phyloP scores from a whole-genome alignment of 2,113 vertebrate species.

The Dicerorhinus sumatrensis region DNA sequence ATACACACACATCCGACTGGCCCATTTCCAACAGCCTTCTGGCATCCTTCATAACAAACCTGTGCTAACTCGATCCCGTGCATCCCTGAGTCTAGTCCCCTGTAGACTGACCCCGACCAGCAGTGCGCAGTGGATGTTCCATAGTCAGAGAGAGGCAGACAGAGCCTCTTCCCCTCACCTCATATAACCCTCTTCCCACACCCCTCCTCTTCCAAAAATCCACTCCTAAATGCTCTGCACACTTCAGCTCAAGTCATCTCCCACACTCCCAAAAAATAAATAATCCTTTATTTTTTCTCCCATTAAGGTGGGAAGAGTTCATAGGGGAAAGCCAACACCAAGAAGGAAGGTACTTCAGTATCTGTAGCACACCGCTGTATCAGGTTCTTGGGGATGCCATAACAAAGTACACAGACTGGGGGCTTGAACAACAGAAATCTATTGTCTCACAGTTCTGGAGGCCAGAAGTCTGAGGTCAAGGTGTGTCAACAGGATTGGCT shows the following conservation, averaged over 20 bases:
- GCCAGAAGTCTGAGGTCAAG: not conserved
- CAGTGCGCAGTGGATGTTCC: not conserved
- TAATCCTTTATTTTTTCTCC: not conserved
- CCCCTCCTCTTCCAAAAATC: not conserved
- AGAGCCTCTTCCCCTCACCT: not conserved
- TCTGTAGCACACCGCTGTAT: fast-evolving
- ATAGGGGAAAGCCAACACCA: not conserved
- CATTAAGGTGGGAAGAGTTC: too few relatives aligned
- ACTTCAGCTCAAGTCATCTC: not conserved
- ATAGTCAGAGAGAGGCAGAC: not conserved
- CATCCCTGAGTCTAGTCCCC: not conserved
- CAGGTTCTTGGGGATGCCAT: not conserved
- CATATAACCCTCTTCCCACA: not conserved
- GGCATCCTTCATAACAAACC: not conserved
- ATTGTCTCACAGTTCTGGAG: too few relatives aligned
- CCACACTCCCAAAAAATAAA: fast-evolving
- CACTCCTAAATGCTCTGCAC: not conserved
- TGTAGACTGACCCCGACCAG: not conserved
- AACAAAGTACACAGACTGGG: not conserved
- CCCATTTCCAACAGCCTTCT: not conserved
- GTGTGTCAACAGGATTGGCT: too few relatives aligned
- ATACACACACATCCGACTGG: not conserved
- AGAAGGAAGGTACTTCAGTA: not conserved
- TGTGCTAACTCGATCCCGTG: not conserved
- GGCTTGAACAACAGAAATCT: not conserved